Percentiles rank a stretch among this genome's conserved stretches.
Evolutionary conservation across 2,888 invertebrate species (phyloP).

Genomic region (Octonoba sinensis): DNA sequence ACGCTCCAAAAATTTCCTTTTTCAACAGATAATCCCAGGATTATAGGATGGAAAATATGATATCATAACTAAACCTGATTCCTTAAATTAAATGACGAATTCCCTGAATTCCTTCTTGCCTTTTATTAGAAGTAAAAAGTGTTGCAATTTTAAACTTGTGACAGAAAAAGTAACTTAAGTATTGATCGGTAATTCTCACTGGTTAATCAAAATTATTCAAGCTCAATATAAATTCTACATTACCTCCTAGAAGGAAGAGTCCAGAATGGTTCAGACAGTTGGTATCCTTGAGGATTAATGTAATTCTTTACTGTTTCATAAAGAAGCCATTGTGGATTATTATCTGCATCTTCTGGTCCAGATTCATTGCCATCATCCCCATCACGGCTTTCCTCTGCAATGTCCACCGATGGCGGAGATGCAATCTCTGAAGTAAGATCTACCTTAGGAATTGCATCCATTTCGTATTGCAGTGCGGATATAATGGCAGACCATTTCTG

Average conservation of each 20-base stretch:
- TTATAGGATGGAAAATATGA: too few species aligned
- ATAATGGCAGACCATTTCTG: slow-evolving; percentile 77
- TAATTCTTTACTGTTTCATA: slow-evolving; percentile 80
- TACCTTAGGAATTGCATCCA: slow-evolving; percentile 62
- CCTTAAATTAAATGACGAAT: too few species aligned
- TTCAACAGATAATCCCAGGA: too few species aligned
- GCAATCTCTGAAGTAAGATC: slow-evolving; percentile 65
- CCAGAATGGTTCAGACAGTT: slow-evolving; percentile 92
- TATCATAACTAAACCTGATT: too few species aligned
- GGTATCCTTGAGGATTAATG: slow-evolving; percentile 75
- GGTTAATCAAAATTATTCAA: too few species aligned
- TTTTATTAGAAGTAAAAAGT: too few species aligned
- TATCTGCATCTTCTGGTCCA: slow-evolving; percentile 74
- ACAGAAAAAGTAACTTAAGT: too few species aligned
- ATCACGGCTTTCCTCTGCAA: slow-evolving; percentile 69
- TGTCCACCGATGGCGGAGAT: slow-evolving; percentile 58
- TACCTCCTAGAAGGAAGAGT: slow-evolving; percentile 83
- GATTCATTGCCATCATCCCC: slow-evolving; percentile 73
- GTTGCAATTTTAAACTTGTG: too few species aligned
- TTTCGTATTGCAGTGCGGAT: slow-evolving; percentile 75
- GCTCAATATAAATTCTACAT: background rate
- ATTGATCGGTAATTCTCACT: too few species aligned
- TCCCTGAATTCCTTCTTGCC: too few species aligned
- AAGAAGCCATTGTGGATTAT: slow-evolving; percentile 89
- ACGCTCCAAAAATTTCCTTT: too few species aligned